Evolutionary conservation across 2,888 invertebrate species (phyloP).

Genomic region (Mechanitis messenoides): DNA sequence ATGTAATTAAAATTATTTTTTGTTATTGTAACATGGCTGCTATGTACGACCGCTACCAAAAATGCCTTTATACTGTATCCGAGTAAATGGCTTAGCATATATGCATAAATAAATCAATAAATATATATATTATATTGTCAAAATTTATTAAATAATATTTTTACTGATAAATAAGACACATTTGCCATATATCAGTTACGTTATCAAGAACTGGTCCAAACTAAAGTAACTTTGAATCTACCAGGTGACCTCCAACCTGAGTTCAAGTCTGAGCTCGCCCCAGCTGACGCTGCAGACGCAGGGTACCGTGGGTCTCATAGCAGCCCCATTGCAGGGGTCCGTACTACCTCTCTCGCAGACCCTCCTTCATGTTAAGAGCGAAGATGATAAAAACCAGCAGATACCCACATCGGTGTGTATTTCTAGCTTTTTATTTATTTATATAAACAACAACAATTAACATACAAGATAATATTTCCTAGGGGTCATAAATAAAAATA

Average conservation of each 20-base stretch:
- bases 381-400: conserved; percentile 50
- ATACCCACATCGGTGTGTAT: conserved; percentile 32
- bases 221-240: background rate
- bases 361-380: conserved; percentile 51
- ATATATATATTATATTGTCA: background rate
- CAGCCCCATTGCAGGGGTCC: conserved; percentile 50
- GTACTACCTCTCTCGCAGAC: conserved; percentile 46
- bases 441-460: too few species aligned
- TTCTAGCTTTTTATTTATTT: background rate
- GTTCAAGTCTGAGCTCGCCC: conserved; percentile 39
- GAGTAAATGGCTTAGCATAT: conserved; percentile 1
- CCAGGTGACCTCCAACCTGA: conserved; percentile 35
- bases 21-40: background rate
- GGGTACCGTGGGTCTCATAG: conserved; percentile 51
- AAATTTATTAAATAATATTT: background rate
- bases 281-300: conserved; percentile 55
- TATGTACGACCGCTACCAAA: background rate
- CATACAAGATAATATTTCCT: too few species aligned
- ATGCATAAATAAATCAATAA: background rate
- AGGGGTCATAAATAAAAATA: too few species aligned
- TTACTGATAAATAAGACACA: background rate
- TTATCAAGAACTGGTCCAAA: background rate
- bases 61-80: background rate
- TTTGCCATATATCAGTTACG: background rate
- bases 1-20: background rate